phyloP scores from a whole-genome alignment of 2,113 vertebrate species.

The Ranitomeya variabilis region DNA sequence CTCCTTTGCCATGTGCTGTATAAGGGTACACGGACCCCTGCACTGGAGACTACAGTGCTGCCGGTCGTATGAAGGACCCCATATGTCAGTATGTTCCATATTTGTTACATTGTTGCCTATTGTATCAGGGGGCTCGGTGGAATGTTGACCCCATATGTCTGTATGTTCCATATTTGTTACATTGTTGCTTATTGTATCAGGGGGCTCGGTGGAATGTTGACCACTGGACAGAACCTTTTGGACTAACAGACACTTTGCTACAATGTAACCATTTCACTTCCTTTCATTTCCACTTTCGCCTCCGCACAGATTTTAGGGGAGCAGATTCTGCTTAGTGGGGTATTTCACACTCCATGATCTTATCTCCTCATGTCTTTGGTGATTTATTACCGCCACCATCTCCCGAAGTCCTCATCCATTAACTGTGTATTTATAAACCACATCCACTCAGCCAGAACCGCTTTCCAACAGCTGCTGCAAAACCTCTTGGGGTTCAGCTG shows the following conservation, averaged over 20 bases:
- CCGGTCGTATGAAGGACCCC: too few relatives aligned
- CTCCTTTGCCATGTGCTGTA: too few relatives aligned
- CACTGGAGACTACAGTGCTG: too few relatives aligned
- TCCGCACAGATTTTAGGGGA: background rate
- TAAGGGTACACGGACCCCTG: too few relatives aligned
- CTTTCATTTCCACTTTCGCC: background rate
- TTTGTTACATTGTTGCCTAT: too few relatives aligned
- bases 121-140: too few relatives aligned
- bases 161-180: too few relatives aligned
- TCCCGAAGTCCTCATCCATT: background rate
- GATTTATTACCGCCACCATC: constrained; percentile 4
- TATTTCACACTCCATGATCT: background rate
- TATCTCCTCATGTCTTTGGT: background rate
- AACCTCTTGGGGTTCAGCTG: background rate
- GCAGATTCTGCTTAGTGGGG: background rate
- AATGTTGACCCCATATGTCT: too few relatives aligned
- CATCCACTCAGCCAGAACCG: background rate
- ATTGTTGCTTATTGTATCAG: too few relatives aligned
- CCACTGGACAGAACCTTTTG: too few relatives aligned
- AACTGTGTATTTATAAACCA: background rate
- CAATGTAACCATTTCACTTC: background rate
- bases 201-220: too few relatives aligned
- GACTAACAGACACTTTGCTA: background rate
- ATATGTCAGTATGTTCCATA: too few relatives aligned
- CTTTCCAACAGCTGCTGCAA: constrained; percentile 30